These are phyloP conservation scores for Boleophthalmus pectinirostris DNA, from an alignment of 2,113 vertebrate genomes.

Conservation along the genomic window DNA sequence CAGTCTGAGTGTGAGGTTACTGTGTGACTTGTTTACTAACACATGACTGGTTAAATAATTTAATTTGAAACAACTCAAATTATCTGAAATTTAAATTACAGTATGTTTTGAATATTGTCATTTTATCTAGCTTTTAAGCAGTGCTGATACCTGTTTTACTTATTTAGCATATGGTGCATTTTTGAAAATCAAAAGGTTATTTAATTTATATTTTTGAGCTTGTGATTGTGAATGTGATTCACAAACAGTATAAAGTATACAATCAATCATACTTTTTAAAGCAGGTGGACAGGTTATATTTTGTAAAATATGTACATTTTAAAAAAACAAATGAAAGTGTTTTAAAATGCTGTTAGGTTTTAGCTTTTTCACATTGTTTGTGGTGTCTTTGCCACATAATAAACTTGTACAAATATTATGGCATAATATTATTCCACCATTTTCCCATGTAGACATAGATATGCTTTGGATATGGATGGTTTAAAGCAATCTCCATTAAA, in stretches of 20 bases:
- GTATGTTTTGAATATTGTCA: neutral
- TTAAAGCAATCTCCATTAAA: neutral
- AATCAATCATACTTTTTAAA: neutral
- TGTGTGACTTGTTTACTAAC: neutral
- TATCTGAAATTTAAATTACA: neutral
- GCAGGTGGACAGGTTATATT: neutral
- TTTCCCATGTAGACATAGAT: neutral
- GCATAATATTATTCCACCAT: neutral
- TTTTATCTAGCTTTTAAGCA: neutral
- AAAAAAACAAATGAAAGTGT: neutral
- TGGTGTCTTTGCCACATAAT: neutral
- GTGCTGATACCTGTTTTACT: neutral
- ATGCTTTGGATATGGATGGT: neutral
- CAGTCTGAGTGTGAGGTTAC: neutral
- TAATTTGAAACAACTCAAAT: neutral
- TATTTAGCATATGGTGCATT: neutral
- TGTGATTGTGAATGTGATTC: neutral
- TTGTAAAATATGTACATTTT: neutral
- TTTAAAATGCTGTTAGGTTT: neutral
- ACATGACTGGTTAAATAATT: neutral
- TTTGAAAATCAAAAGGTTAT: neutral
- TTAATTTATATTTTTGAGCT: neutral
- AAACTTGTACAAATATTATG: neutral
- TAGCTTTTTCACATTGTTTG: neutral
- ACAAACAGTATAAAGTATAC: neutral